Conservation (phyloP, 2,113 vertebrate species). For the Heptranchias perlo region DNA sequence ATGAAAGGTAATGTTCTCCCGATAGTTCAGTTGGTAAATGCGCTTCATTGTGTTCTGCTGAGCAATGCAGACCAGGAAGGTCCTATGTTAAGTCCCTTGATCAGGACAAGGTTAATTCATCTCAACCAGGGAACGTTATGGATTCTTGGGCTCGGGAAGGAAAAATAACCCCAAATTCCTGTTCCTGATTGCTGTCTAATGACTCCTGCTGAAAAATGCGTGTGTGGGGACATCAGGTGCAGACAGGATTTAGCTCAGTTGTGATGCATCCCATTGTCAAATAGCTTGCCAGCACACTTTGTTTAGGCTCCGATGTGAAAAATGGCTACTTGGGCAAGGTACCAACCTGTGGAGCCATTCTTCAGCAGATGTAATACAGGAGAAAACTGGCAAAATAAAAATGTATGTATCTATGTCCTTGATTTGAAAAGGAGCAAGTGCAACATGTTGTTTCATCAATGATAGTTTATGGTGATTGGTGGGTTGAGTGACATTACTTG, state of each 20-base stretch:
- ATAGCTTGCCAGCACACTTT: not conserved
- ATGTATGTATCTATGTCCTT: not conserved
- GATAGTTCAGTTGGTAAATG: not conserved
- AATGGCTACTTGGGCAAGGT: not conserved
- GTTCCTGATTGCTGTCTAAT: not conserved
- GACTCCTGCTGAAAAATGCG: not conserved
- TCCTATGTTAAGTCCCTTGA: not conserved
- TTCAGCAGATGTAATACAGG: not conserved
- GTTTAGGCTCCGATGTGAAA: not conserved
- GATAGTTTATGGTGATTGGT: not conserved
- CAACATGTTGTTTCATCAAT: not conserved
- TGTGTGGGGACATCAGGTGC: not conserved
- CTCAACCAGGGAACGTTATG: not conserved
- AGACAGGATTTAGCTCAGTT: not conserved
- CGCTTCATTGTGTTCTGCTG: not conserved
- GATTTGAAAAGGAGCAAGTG: not conserved
- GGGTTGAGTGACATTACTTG: not conserved
- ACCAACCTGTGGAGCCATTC: not conserved
- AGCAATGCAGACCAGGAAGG: not conserved
- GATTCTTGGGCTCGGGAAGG: not conserved
- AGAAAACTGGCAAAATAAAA: not conserved
- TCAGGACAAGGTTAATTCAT: slow-evolving; percentile 41
- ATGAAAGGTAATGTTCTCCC: not conserved
- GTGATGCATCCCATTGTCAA: not conserved
- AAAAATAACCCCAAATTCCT: not conserved